Conservation (phyloP, 2,888 invertebrate species). For the Acleris sparsana region DNA sequence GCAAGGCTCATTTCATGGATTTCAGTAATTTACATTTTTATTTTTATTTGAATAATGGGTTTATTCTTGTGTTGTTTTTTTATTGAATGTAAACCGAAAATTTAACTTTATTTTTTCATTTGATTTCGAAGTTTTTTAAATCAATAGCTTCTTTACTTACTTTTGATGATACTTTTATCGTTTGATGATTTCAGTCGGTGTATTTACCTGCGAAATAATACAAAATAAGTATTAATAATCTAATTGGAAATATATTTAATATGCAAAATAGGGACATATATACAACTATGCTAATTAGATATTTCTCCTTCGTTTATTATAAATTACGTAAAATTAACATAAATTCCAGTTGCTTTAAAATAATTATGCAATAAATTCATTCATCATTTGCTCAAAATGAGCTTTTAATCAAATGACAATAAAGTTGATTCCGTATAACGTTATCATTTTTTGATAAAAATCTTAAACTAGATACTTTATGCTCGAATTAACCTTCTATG, state of each 20-base stretch:
- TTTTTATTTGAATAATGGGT: no score
- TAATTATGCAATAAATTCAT: background rate
- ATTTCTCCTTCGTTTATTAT: constrained; percentile 8
- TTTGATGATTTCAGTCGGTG: background rate
- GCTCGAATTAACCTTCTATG: background rate
- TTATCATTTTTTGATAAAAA: no score
- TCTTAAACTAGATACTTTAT: background rate
- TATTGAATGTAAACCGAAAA: no score
- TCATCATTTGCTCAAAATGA: background rate
- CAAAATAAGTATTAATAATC: background rate
- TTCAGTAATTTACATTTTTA: no score
- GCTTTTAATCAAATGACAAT: background rate
- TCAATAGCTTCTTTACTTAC: background rate
- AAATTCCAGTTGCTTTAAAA: background rate
- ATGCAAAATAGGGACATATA: background rate
- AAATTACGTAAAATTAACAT: constrained; percentile 10
- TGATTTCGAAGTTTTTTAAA: no score
- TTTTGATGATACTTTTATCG: background rate
- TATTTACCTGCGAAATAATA: constrained; percentile 20
- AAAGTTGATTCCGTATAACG: no score
- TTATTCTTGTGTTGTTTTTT: no score
- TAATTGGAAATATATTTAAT: constrained; percentile 1
- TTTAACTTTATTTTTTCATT: no score
- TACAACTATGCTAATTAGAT: constrained; percentile 5
- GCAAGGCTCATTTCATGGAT: no score